Evolutionary conservation across 2,888 invertebrate genomes (phyloP), one percentile per base, ranked within the genome.

Genomic region (Tigriopus californicus): DNA sequence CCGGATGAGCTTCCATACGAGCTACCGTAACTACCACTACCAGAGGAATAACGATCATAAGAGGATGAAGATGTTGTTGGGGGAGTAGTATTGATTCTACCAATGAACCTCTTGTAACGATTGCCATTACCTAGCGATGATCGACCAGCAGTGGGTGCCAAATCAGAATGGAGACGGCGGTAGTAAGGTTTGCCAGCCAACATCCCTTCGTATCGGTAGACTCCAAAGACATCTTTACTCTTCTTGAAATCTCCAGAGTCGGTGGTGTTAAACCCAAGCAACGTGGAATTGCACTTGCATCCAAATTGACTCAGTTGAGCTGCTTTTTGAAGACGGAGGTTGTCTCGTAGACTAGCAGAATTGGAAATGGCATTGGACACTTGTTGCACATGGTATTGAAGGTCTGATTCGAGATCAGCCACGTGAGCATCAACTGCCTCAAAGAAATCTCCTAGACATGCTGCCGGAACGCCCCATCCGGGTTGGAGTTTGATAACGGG

Each of bases 221-320:
- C 44, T 22, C 56, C 56, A 18, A 56, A 18, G 8, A 18, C 18
- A 13, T 56, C 44, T 22, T 5, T 4, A 4, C 33, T 52, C 22
- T 52, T 25, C 20, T 5, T 8, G 4, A 52, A 46, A 13, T 56
- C 20, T 33, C 18, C 22, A 5, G 44, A 15, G n/a, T 46, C 33
- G 13, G 56, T 56, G 44, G 25, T 33, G 25, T 56, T 56, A 11
- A 56, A 46, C 2, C 44, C 18, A n/a, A 56, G 20, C 10, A 22
- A 44, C 10, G 56, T 41, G 33, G 56, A 42, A n/a, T 41, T n/a
- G 33, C 56, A 56, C 44, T 42, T 44, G 44, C 56, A 56, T 15
- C 56, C 56, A 18, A 33, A 41, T 44, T 42, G 18, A 1, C n/a
- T 44, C 20, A 56, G 12, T 42, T 44, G 15, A 6, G 42, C 18